Conservation (phyloP, 2,888 invertebrate genomes). For the Nineta flava region DNA sequence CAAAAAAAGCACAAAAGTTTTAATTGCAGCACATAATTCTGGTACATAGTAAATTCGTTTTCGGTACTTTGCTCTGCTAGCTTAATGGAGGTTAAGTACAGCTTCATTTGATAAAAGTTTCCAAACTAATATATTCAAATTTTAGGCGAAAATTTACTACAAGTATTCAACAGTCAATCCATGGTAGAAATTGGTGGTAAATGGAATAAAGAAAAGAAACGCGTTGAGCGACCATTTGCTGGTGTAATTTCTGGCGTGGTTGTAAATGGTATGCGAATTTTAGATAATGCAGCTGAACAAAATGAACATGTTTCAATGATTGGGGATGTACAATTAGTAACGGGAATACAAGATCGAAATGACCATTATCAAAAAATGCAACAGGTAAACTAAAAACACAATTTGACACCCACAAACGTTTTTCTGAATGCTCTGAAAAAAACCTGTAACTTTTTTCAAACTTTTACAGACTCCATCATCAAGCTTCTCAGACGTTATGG, state of each 20-base stretch:
- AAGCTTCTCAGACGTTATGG: constrained; percentile 60
- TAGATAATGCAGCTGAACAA: constrained; percentile 73
- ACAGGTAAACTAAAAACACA: constrained; percentile 42
- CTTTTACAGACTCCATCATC: constrained; percentile 62
- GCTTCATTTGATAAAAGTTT: too few species aligned
- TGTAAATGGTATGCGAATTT: constrained; percentile 66
- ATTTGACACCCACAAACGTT: neutral
- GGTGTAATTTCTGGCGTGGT: constrained; percentile 84
- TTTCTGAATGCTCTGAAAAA: neutral
- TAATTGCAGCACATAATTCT: too few species aligned
- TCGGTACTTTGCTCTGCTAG: too few species aligned
- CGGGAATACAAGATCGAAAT: constrained; percentile 55
- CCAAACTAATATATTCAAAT: constrained; percentile 11
- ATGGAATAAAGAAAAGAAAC: constrained; percentile 48
- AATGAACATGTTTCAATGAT: constrained; percentile 61
- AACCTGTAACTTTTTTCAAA: neutral
- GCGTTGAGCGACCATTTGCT: constrained; percentile 63
- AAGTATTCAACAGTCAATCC: constrained; percentile 82
- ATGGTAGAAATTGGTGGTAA: constrained; percentile 79
- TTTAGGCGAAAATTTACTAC: constrained; percentile 43
- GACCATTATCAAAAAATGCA: constrained; percentile 73
- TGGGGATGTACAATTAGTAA: constrained; percentile 70
- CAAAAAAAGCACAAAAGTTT: too few species aligned
- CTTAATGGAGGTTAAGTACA: too few species aligned
- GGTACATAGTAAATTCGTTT: too few species aligned